Percentiles rank a stretch among this genome's conserved stretches.
phyloP scores from a whole-genome alignment of 2,113 vertebrate genomes.

The Myxocyprinus asiaticus region DNA sequence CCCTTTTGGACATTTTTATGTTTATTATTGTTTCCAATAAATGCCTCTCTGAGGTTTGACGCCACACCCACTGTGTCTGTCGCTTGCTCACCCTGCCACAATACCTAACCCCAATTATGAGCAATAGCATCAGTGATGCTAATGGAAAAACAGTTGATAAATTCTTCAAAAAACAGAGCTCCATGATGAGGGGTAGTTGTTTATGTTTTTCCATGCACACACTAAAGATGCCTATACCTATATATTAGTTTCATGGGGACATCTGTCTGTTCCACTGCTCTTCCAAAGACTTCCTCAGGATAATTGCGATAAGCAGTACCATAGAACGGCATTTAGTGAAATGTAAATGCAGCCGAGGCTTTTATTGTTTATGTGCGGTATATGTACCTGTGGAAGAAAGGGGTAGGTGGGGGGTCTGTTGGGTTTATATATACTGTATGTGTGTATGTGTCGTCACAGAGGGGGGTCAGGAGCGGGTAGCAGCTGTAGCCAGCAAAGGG shows the following conservation, averaged over 20 bases:
- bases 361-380: constrained; percentile 13
- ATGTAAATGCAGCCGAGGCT: constrained; percentile 20
- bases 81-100: too few species aligned
- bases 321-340: constrained; percentile 12
- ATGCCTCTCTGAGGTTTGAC: too few species aligned
- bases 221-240: constrained; percentile 17
- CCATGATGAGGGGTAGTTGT: neutral
- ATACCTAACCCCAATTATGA: too few species aligned
- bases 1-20: too few species aligned
- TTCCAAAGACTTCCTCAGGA: constrained; percentile 50
- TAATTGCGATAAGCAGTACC: constrained; percentile 48
- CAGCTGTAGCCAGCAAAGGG: constrained; percentile 86
- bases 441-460: constrained; percentile 34
- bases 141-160: neutral
- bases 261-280: constrained; percentile 51
- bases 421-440: constrained; percentile 33
- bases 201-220: neutral
- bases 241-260: constrained; percentile 42
- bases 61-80: too few species aligned
- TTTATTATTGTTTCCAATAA: too few species aligned
- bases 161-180: neutral
- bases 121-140: too few species aligned
- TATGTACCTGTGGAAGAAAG: neutral
- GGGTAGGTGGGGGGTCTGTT: neutral
- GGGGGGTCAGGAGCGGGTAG: constrained; percentile 37